phyloP scores from a whole-genome alignment of 2,797 vertebrate genomes.

The Vireo griseus region DNA sequence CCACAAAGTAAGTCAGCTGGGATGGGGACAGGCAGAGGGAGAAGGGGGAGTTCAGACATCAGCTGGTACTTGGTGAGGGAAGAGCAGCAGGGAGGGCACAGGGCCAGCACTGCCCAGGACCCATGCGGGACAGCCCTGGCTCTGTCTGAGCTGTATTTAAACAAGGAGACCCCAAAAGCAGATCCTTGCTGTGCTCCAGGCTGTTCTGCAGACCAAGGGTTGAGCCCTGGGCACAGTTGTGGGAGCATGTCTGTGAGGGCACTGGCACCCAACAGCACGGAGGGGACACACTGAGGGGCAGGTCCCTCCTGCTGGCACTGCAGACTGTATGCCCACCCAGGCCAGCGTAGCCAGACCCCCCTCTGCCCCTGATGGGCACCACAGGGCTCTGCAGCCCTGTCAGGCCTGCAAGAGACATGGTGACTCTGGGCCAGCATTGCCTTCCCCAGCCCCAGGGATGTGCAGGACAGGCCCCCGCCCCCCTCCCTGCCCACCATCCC shows the following conservation, averaged over 20 bases:
- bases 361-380: background rate
- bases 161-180: background rate
- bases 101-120: background rate
- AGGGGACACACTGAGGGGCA: background rate
- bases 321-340: background rate
- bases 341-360: background rate
- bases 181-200: background rate
- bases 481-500: background rate
- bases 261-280: rapidly evolving
- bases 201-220: background rate
- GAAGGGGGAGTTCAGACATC: background rate
- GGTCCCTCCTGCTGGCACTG: background rate
- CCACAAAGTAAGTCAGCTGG: constrained; percentile 89
- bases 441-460: background rate
- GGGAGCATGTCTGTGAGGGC: background rate
- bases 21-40: background rate
- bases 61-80: background rate
- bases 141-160: background rate
- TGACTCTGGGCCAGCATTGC: background rate
- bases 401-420: background rate
- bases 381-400: background rate
- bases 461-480: background rate
- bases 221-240: background rate
- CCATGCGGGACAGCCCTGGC: rapidly evolving
- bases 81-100: rapidly evolving